A percentile compares a stretch with the other conserved stretches of the same genome.
Evolutionary conservation across 2,888 invertebrate species (phyloP).

Genomic region (Lapara coniferarum): DNA sequence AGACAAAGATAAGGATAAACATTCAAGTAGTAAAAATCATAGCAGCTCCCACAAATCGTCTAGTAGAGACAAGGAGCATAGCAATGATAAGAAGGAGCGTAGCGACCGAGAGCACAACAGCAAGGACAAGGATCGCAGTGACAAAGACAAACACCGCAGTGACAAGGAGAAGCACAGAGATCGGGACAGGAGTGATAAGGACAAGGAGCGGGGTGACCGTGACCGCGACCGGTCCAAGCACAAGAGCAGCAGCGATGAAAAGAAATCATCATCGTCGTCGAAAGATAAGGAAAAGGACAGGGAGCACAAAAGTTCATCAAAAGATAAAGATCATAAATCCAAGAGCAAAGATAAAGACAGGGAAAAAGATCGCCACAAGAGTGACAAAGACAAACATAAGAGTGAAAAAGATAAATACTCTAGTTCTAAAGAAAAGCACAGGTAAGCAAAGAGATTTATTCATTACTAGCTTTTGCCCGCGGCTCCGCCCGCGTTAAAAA

Average conservation of each 20-base stretch:
- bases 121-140: slow-evolving; percentile 59
- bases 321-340: slow-evolving; percentile 79
- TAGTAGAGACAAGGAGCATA: slow-evolving; percentile 70
- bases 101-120: slow-evolving; percentile 55
- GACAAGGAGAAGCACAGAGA: slow-evolving; percentile 75
- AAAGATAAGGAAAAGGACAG: slow-evolving; percentile 57
- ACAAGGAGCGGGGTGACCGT: slow-evolving; percentile 38
- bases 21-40: slow-evolving; percentile 81
- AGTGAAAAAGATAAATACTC: slow-evolving; percentile 76
- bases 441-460: slow-evolving; percentile 50
- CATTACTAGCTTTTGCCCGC: no score
- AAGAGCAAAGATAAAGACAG: slow-evolving; percentile 58
- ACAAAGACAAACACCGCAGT: slow-evolving; percentile 68
- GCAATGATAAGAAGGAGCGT: slow-evolving; percentile 66
- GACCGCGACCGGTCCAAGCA: slow-evolving; percentile 55
- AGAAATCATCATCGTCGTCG: slow-evolving; percentile 65
- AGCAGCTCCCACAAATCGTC: slow-evolving; percentile 82
- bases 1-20: slow-evolving; percentile 82
- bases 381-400: slow-evolving; percentile 73
- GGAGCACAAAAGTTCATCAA: slow-evolving; percentile 63
- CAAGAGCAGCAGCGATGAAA: slow-evolving; percentile 59
- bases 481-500: no score
- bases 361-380: slow-evolving; percentile 72
- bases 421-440: slow-evolving; percentile 84
- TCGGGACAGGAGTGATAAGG: slow-evolving; percentile 52